These are phyloP conservation scores for Epinotia bilunana DNA, from an alignment of 2,888 invertebrate genomes.

Conservation along the genomic window DNA sequence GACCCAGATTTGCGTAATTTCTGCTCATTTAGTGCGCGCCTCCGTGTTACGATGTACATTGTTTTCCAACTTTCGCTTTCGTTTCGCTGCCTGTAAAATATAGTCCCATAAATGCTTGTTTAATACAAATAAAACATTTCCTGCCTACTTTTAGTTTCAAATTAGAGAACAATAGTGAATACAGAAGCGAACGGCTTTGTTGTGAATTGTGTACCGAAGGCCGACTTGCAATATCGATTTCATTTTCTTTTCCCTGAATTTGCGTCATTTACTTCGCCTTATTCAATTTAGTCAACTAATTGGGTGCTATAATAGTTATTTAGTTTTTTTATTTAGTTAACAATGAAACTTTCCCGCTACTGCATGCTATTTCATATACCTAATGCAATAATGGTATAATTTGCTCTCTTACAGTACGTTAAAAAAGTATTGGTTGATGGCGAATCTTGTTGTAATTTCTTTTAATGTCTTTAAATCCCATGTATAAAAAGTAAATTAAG, in stretches of 20 bases:
- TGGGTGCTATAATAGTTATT: not conserved
- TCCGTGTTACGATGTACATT: constrained; percentile 51
- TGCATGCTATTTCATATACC: not conserved
- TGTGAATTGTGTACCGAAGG: constrained; percentile 46
- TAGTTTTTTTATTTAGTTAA: not conserved
- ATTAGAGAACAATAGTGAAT: constrained; percentile 44
- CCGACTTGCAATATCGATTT: constrained; percentile 48
- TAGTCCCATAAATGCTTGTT: constrained; percentile 22
- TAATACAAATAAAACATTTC: constrained; percentile 29
- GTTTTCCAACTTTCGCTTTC: constrained; percentile 47
- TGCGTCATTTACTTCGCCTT: constrained; percentile 30
- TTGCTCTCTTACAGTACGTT: not conserved
- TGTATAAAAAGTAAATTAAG: not conserved
- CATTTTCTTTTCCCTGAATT: constrained; percentile 43
- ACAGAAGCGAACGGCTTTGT: constrained; percentile 35
- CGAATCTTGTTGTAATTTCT: not conserved
- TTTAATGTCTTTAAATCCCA: not conserved
- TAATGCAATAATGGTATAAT: not conserved
- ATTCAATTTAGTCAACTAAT: constrained; percentile 9
- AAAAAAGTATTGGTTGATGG: not conserved
- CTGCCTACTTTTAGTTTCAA: constrained; percentile 16
- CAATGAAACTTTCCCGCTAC: not conserved
- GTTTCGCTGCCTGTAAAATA: constrained; percentile 27
- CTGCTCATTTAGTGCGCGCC: constrained; percentile 38
- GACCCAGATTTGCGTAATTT: constrained; percentile 71